Evolutionary conservation across 2,888 invertebrate species (phyloP).

Genomic region (Stenodema calcarata): DNA sequence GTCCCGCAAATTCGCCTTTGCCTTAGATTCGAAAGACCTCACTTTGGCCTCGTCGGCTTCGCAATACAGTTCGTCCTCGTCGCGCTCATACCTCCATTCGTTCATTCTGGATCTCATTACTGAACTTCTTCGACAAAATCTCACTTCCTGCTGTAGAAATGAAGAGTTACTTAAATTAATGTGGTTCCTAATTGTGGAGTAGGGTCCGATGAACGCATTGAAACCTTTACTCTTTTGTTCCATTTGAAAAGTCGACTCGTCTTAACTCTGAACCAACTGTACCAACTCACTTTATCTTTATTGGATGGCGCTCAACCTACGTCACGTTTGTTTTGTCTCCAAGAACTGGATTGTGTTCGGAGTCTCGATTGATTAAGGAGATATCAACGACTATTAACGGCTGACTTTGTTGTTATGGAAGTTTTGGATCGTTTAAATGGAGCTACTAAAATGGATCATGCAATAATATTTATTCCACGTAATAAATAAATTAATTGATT

Average conservation of each 20-base stretch:
- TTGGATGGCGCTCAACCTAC: background rate
- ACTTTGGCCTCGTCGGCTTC: background rate
- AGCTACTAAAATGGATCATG: too few relatives aligned
- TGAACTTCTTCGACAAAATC: background rate
- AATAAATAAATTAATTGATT: too few relatives aligned
- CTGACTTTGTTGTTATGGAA: too few relatives aligned
- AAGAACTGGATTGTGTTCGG: too few relatives aligned
- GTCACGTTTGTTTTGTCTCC: too few relatives aligned
- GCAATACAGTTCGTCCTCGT: background rate
- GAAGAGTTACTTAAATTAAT: background rate
- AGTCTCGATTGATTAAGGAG: too few relatives aligned
- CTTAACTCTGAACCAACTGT: background rate
- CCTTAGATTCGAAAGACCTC: too few relatives aligned
- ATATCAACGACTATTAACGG: too few relatives aligned
- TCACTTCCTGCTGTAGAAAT: background rate
- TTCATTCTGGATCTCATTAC: background rate
- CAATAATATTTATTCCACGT: too few relatives aligned
- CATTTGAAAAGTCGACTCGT: background rate
- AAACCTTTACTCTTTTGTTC: background rate
- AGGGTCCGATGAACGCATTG: background rate
- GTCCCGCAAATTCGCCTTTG: too few relatives aligned
- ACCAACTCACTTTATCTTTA: background rate
- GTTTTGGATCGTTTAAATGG: too few relatives aligned
- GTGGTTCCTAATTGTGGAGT: background rate
- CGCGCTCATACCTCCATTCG: background rate